Percentiles rank a stretch among this genome's conserved stretches.
phyloP scores from a whole-genome alignment of 2,888 invertebrate species.

The Notocelia uddmanniana region DNA sequence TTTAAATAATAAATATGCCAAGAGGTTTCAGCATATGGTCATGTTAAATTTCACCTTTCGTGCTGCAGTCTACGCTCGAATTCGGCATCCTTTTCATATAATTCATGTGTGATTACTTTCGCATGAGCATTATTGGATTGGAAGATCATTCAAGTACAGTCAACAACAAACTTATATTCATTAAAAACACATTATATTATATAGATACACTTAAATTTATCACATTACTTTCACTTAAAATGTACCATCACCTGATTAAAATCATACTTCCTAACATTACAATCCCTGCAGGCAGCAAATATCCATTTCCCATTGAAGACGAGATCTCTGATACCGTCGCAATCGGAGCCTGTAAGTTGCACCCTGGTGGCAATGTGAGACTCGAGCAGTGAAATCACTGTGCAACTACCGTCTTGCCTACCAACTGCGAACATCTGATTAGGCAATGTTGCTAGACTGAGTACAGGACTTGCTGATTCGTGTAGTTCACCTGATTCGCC shows the following conservation, averaged over 20 bases:
- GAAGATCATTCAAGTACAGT: not conserved
- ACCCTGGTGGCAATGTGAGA: slow-evolving; percentile 66
- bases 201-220: slow-evolving; percentile 22
- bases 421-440: slow-evolving; percentile 84
- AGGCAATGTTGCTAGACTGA: slow-evolving; percentile 78
- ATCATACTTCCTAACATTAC: slow-evolving; percentile 87
- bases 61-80: too few species aligned
- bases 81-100: too few species aligned
- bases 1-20: too few species aligned
- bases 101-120: too few species aligned
- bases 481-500: slow-evolving; percentile 71
- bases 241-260: slow-evolving; percentile 79
- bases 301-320: slow-evolving; percentile 86
- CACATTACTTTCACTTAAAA: slow-evolving; percentile 69
- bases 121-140: too few species aligned
- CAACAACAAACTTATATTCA: slow-evolving; percentile 7
- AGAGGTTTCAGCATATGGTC: too few species aligned
- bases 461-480: slow-evolving; percentile 86
- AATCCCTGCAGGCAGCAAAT: slow-evolving; percentile 88
- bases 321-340: slow-evolving; percentile 89
- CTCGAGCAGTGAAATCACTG: slow-evolving; percentile 77
- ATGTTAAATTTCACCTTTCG: too few species aligned
- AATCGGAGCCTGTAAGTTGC: slow-evolving; percentile 89
- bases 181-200: not conserved
- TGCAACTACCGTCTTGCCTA: slow-evolving; percentile 88